Evolutionary conservation across 2,113 vertebrate species (phyloP), one percentile per base, ranked within the genome.

Genomic region (Pleuronectes platessa): DNA sequence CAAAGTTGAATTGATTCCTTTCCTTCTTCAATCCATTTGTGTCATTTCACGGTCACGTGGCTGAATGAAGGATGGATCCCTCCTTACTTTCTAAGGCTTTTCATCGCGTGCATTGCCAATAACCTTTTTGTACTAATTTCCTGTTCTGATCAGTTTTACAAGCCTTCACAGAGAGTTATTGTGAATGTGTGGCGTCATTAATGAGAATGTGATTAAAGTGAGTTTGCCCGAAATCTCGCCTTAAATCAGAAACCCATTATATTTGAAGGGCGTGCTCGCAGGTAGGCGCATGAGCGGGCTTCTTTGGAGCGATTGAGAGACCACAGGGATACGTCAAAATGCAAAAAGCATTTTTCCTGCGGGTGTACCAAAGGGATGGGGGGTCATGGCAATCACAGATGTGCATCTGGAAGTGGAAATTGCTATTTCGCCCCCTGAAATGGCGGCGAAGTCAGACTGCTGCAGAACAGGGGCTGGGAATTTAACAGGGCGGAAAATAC

Each of bases 361-460:
- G 15, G 60, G 20, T 67, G 78, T 49, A 26, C 55, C 45, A 67
- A 74, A 47, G 56, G 63, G 47, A 68, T 69, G 31, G 71, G 71
- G 26, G 74, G 78, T 83, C 74, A 78, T 3, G 1, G 80, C 83
- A 76, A 89, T 85, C 82, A 63, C 26, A 45, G 73, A 68, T 81
- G 65, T 82, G 76, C 58, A 84, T 81, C 71, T 61, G 40, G 53
- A 75, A 61, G 65, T 62, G 67, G 75, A 81, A 84, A 86, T 82
- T 79, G 68, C 60, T 77, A 69, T 84, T 86, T 79, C 63, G 65
- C 61, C 35, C 61, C 35, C 67, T 27, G 78, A 87, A 85, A 82
- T 55, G 75, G 66, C 67, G 68, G 35, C 49, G 3, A 21, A 78
- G 42, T 65, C 40, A 66, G 63, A 37, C 54, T 54, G 27, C 73